phyloP scores from a whole-genome alignment of 1,140 invertebrate species.

The Drosophila dunni region DNA sequence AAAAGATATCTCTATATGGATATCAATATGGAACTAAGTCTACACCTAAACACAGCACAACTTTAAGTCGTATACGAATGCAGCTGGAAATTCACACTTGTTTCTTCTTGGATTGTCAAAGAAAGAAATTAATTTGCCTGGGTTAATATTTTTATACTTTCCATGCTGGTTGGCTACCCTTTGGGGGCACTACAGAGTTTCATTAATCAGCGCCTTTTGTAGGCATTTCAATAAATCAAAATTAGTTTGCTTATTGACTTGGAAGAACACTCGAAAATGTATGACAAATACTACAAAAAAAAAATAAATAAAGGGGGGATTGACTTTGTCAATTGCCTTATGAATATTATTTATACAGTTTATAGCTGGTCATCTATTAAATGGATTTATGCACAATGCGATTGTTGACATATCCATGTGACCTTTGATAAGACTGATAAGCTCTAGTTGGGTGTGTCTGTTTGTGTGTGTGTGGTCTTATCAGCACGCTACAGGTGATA shows the following conservation, averaged over 20 bases:
- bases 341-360: constrained; percentile 8
- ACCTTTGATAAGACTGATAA: constrained; percentile 47
- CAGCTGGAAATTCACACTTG: constrained; percentile 3
- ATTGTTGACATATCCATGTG: constrained; percentile 34
- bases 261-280: constrained; percentile 1
- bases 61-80: not conserved
- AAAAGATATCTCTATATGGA: too few relatives aligned
- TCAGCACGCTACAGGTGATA: constrained; percentile 67
- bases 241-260: constrained; percentile 27
- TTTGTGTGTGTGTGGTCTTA: constrained; percentile 57
- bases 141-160: not conserved
- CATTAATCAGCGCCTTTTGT: constrained; percentile 40
- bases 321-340: constrained; percentile 18
- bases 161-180: constrained; percentile 34
- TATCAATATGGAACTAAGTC: not conserved
- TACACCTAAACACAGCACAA: not conserved
- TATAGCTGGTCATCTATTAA: constrained; percentile 14
- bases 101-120: constrained; percentile 21
- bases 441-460: not conserved
- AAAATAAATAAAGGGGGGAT: constrained; percentile 1
- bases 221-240: constrained; percentile 44
- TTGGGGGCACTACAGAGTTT: not conserved
- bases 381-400: constrained; percentile 30
- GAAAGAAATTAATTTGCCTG: constrained; percentile 43
- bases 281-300: not conserved